Evolutionary conservation across 2,113 vertebrate genomes (phyloP).

Genomic region (Charadrius vociferus): DNA sequence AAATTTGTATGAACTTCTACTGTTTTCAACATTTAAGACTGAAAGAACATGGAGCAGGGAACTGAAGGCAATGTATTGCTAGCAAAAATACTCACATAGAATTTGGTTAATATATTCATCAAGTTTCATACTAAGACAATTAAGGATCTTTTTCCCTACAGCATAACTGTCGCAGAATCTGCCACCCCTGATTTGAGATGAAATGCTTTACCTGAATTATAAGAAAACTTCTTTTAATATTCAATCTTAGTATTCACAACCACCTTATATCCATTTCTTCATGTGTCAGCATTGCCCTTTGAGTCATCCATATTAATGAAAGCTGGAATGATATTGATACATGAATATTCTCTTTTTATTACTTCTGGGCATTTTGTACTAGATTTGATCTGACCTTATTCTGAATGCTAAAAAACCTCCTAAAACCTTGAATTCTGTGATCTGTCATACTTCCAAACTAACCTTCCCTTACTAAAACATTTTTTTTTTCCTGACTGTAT

Average conservation of each 20-base stretch:
- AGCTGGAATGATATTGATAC: neutral
- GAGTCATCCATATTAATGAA: neutral
- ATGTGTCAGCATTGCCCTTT: neutral
- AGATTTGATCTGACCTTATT: slow-evolving; percentile 13
- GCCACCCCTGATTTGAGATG: neutral
- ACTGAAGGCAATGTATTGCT: neutral
- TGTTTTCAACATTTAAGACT: neutral
- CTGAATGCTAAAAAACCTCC: neutral
- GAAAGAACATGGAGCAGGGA: neutral
- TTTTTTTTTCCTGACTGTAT: neutral
- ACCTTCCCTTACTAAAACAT: neutral
- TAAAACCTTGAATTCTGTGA: neutral
- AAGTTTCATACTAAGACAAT: neutral
- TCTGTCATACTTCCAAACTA: neutral
- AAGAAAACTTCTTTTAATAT: neutral
- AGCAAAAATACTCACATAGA: neutral
- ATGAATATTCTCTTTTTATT: slow-evolving; percentile 45
- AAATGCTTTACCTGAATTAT: neutral
- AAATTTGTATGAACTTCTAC: neutral
- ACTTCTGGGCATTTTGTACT: slow-evolving; percentile 25
- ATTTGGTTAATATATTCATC: neutral
- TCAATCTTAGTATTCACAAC: neutral
- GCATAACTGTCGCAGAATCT: neutral
- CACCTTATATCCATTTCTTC: neutral
- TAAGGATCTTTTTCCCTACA: neutral